Base-by-base conservation (phyloP, 2,797 vertebrate species). In the Takifugu rubripes region DNA sequence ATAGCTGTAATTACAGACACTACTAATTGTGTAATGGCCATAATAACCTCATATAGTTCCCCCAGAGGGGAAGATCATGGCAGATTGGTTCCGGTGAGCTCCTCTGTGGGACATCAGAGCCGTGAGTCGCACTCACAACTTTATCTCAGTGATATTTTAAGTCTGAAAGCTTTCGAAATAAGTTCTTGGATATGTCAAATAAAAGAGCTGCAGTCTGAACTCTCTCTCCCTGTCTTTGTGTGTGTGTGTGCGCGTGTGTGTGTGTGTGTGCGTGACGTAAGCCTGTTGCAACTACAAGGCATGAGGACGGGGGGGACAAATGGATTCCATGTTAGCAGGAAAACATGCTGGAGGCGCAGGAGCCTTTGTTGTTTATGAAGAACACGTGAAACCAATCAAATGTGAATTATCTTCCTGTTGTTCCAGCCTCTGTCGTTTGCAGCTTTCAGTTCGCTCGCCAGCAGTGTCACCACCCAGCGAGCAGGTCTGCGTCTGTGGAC, bases 381-480 rank as follows among this genome's bases (percentile, higher is more conserved):
- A 90, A 91, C 91, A 92, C 81, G 82, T 92, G 90, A 91, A 90
- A 92, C 89, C 88, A 87, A 90, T 92, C 90, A 91, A 88, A 91
- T 85, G 68, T 69, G 84, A 91, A 91, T 91, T 90, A 92, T 92
- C 88, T 86, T 88, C 90, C 80, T 86, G 89, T 89, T 91, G 88
- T 88, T 91, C 74, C 84, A 88, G 87, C 87, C 87, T 86, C 89
- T 79, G 80, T 85, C 85, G 81, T 89, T 80, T 75, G 84, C 78
- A 78, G 83, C 54, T 81, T 85, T 81, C 78, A 75, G 81, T 78
- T 70, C 54, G 59, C 83, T 85, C 84, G 81, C 87, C 82, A 85
- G 85, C 83, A 68, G 81, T 87, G 86, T 87, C 87, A 84, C 90
- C 91, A 91, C 90, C 91, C 91, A 92, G 86, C 33, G 71, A 84